phyloP scores from a whole-genome alignment of 2,888 invertebrate species.

The Chromoteleia sp. region DNA sequence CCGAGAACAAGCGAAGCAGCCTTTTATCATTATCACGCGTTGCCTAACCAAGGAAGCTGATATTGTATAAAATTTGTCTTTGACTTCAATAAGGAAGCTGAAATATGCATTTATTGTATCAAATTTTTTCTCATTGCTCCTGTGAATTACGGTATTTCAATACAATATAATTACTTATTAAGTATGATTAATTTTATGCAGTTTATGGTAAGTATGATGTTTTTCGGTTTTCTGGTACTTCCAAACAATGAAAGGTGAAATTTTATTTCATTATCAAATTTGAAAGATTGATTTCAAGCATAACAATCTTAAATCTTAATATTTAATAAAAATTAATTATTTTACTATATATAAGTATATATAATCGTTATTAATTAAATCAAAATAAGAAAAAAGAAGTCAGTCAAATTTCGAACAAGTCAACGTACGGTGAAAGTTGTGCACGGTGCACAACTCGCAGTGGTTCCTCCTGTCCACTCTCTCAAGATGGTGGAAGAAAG shows the following conservation, averaged over 20 bases:
- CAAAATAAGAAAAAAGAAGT: background rate
- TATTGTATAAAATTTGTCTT: constrained; percentile 58
- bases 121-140: background rate
- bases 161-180: background rate
- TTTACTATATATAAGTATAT: too few species aligned
- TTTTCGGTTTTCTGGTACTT: background rate
- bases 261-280: too few species aligned
- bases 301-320: too few species aligned
- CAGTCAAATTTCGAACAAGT: constrained; percentile 75
- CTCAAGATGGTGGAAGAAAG: constrained; percentile 75
- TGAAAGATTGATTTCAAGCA: too few species aligned
- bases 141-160: background rate
- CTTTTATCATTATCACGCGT: constrained; percentile 79
- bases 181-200: background rate
- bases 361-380: background rate
- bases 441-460: constrained; percentile 69
- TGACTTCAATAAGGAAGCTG: constrained; percentile 23
- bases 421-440: constrained; percentile 77
- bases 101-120: constrained; percentile 14
- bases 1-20: constrained; percentile 73
- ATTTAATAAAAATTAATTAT: too few species aligned
- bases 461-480: constrained; percentile 75
- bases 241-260: background rate
- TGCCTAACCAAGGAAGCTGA: constrained; percentile 79
- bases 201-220: background rate